Percentiles rank a stretch among this genome's conserved stretches.
Evolutionary conservation across 2,888 invertebrate species (phyloP).

Genomic region (Sarcophaga carnaria): DNA sequence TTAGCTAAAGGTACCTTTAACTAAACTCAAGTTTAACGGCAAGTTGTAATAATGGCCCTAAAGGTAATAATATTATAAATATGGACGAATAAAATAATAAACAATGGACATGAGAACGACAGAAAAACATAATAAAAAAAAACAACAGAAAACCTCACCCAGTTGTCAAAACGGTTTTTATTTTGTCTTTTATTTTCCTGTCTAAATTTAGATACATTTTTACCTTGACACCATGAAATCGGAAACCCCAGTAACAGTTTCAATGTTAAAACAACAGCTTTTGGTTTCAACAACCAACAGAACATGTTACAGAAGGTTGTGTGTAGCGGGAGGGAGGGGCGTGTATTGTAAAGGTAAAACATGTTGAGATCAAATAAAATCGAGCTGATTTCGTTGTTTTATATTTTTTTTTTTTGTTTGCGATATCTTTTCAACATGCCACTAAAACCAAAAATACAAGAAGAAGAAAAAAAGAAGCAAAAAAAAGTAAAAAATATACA

Average conservation of each 20-base stretch:
- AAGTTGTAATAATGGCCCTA: too few relatives aligned
- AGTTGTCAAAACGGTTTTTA: neutral
- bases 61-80: neutral
- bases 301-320: neutral
- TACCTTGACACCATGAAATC: constrained; percentile 31
- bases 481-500: neutral
- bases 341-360: neutral
- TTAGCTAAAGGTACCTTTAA: too few relatives aligned
- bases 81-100: neutral
- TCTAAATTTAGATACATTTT: constrained; percentile 6
- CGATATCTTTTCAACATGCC: neutral
- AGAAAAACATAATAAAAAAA: neutral
- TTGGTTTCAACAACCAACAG: neutral
- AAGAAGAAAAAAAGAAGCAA: neutral
- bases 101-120: too few relatives aligned
- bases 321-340: too few relatives aligned
- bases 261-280: constrained; percentile 4
- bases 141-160: neutral
- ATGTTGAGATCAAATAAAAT: neutral
- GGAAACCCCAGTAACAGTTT: constrained; percentile 7
- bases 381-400: neutral
- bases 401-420: too few relatives aligned
- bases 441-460: neutral
- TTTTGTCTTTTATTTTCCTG: neutral
- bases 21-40: too few relatives aligned